Conservation (phyloP, 35 echinoderm and acorn worm genomes). For the Eucidaris tribuloides region DNA sequence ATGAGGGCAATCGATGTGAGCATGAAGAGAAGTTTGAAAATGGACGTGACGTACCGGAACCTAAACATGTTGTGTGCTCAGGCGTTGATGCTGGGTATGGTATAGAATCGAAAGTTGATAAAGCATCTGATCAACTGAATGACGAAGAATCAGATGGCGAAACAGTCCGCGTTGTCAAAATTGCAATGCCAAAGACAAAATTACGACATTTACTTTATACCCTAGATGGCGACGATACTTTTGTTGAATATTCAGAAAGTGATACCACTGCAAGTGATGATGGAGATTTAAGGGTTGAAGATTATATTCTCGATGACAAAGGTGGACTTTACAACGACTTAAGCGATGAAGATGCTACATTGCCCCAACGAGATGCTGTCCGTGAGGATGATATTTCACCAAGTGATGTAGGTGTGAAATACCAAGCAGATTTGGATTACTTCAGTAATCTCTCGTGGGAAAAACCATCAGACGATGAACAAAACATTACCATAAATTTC, state of each 20-base stretch:
- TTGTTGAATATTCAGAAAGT: neutral
- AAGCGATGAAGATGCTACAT: neutral
- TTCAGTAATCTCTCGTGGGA: neutral
- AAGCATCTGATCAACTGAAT: too few species aligned
- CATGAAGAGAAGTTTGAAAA: neutral
- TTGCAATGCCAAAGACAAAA: neutral
- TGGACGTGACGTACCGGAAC: neutral
- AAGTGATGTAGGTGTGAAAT: neutral
- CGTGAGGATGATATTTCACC: neutral
- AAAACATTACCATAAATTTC: neutral
- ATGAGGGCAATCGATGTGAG: neutral
- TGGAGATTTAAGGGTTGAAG: neutral
- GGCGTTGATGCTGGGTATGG: neutral
- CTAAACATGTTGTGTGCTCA: neutral
- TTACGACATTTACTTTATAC: neutral
- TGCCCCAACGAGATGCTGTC: neutral
- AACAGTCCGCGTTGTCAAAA: neutral
- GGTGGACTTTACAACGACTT: neutral
- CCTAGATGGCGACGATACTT: neutral
- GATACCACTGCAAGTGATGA: too few species aligned
- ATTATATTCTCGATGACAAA: neutral
- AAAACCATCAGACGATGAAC: too few species aligned
- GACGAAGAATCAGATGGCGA: too few species aligned
- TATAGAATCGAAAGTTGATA: neutral
- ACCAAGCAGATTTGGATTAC: neutral